These are phyloP conservation scores for Trissonchulus sp. DNA, from an alignment of 2,888 invertebrate species.

Conservation along the genomic window DNA sequence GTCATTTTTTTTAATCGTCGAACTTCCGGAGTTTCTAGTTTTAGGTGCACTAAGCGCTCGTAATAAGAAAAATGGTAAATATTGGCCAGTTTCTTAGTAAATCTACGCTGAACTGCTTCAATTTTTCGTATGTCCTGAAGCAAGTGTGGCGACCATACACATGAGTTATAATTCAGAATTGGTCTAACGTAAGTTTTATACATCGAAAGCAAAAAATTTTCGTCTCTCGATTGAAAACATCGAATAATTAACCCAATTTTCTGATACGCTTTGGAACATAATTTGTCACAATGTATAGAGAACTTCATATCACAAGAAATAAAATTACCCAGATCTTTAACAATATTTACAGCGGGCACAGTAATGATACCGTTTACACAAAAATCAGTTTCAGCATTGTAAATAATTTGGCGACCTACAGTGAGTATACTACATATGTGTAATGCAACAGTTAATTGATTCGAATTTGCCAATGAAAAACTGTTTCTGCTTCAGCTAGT, in stretches of 20 bases:
- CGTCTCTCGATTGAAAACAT: neutral
- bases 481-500: no score
- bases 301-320: no score
- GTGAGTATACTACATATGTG: neutral
- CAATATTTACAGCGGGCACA: neutral
- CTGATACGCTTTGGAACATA: no score
- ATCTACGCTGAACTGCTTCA: conserved; percentile 11
- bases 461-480: neutral
- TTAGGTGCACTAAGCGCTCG: neutral
- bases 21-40: no score
- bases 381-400: neutral
- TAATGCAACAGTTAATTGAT: neutral
- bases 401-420: neutral
- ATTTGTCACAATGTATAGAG: no score
- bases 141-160: no score
- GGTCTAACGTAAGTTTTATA: no score
- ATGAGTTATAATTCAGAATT: conserved; percentile 5
- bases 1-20: neutral
- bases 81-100: no score
- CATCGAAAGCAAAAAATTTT: no score
- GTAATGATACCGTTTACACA: neutral
- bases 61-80: no score
- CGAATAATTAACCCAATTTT: neutral
- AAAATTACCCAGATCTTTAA: conserved; percentile 5
- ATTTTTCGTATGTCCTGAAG: neutral